phyloP scores from a whole-genome alignment of 2,797 vertebrate species.

The Allobates femoralis region DNA sequence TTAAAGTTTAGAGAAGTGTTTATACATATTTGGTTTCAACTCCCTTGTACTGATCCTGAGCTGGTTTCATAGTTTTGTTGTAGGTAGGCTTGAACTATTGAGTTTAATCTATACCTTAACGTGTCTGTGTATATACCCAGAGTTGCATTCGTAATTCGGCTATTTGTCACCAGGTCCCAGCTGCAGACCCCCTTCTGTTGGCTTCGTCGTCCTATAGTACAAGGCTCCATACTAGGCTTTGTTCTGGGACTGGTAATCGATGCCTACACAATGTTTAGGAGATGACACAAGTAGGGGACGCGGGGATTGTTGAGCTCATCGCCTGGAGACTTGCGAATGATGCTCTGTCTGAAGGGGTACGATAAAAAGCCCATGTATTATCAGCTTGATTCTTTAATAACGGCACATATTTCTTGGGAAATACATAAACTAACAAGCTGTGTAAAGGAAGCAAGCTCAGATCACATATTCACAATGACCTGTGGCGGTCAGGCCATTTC shows the following conservation, averaged over 20 bases:
- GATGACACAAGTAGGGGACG: not conserved
- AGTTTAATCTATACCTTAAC: too few species aligned
- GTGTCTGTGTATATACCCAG: too few species aligned
- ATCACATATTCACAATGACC: constrained; percentile 7
- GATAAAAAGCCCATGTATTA: not conserved
- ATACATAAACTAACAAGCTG: not conserved
- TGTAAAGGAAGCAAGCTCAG: not conserved
- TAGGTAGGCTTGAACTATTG: too few species aligned
- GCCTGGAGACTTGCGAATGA: not conserved
- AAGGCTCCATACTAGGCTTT: not conserved
- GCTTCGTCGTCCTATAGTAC: not conserved
- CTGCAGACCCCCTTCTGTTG: not conserved
- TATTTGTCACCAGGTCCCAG: not conserved
- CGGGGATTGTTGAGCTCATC: not conserved
- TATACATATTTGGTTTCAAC: not conserved
- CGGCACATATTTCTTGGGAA: not conserved
- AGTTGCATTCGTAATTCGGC: not conserved
- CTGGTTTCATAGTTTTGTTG: too few species aligned
- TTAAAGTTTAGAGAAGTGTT: not conserved
- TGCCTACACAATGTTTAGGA: too few species aligned
- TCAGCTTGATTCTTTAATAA: not conserved
- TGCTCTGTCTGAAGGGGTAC: not conserved
- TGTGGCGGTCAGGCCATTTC: not conserved
- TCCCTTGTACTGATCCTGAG: not conserved
- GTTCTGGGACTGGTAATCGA: not conserved